Evolutionary conservation across 2,888 invertebrate species (phyloP).

Genomic region (Limenitis camilla): DNA sequence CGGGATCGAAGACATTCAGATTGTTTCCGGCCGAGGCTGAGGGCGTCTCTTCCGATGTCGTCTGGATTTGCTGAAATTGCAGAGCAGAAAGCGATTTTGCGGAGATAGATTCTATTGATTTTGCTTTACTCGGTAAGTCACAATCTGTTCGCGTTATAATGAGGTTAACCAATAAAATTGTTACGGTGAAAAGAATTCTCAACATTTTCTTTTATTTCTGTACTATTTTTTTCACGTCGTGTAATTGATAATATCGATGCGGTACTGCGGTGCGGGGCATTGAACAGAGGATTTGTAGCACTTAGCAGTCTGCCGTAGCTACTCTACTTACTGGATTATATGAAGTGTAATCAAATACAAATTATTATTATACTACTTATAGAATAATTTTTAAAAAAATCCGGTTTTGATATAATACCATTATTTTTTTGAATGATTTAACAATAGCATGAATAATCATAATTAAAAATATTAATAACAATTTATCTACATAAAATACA

Average conservation of each 20-base stretch:
- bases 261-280: conserved; percentile 45
- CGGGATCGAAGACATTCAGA: conserved; percentile 49
- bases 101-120: conserved; percentile 34
- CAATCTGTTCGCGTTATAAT: conserved; percentile 39
- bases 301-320: conserved; percentile 66
- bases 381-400: neutral
- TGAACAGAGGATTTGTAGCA: conserved; percentile 68
- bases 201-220: conserved; percentile 15
- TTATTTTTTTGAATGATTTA: no score
- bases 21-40: conserved; percentile 60
- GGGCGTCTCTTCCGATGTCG: conserved; percentile 55
- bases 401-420: no score
- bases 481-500: neutral
- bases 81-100: conserved; percentile 42
- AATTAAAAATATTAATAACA: neutral
- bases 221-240: conserved; percentile 26
- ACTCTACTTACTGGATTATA: conserved; percentile 61
- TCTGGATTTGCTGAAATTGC: conserved; percentile 52
- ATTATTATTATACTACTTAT: conserved; percentile 5
- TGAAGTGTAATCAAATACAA: conserved; percentile 31
- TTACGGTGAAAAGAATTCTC: conserved; percentile 42
- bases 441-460: no score
- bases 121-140: conserved; percentile 37
- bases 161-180: conserved; percentile 45
- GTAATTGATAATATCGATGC: conserved; percentile 36